Evolutionary conservation across 2,797 vertebrate genomes (phyloP).

Genomic region (Choloepus didactylus): DNA sequence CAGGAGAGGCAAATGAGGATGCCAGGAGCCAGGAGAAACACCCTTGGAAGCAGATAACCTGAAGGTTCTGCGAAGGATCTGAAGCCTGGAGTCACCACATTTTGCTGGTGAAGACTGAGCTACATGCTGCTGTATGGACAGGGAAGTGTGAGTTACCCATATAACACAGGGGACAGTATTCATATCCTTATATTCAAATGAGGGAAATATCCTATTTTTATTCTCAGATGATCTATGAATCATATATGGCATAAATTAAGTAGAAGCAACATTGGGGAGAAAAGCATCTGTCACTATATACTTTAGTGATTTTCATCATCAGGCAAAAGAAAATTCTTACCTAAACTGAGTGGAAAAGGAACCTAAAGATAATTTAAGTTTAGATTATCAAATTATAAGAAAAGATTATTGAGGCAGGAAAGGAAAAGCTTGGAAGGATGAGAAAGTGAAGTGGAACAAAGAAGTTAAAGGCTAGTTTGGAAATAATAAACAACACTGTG

Average conservation of each 20-base stretch:
- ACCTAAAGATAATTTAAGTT: slow-evolving; percentile 38
- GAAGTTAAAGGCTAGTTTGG: slow-evolving; percentile 2
- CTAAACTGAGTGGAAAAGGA: neutral
- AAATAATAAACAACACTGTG: slow-evolving; percentile 18
- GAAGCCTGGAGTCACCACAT: neutral
- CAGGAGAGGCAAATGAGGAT: neutral
- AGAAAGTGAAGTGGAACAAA: neutral
- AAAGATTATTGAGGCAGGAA: slow-evolving; percentile 24
- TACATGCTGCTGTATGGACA: neutral
- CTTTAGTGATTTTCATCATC: slow-evolving; percentile 61
- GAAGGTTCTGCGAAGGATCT: neutral
- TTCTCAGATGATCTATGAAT: slow-evolving; percentile 61
- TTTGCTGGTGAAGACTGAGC: slow-evolving; percentile 6
- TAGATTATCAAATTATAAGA: neutral
- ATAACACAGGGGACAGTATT: neutral
- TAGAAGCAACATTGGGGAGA: neutral
- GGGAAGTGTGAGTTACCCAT: neutral
- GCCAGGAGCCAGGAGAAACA: neutral
- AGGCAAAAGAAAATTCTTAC: slow-evolving; percentile 24
- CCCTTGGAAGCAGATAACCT: neutral
- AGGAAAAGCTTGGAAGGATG: neutral
- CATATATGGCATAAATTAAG: slow-evolving; percentile 55
- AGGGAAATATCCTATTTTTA: slow-evolving; percentile 36
- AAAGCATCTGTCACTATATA: slow-evolving; percentile 58
- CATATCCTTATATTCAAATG: neutral